Conservation (phyloP, 2,113 vertebrate genomes). For the Aspidoscelis tigris region DNA sequence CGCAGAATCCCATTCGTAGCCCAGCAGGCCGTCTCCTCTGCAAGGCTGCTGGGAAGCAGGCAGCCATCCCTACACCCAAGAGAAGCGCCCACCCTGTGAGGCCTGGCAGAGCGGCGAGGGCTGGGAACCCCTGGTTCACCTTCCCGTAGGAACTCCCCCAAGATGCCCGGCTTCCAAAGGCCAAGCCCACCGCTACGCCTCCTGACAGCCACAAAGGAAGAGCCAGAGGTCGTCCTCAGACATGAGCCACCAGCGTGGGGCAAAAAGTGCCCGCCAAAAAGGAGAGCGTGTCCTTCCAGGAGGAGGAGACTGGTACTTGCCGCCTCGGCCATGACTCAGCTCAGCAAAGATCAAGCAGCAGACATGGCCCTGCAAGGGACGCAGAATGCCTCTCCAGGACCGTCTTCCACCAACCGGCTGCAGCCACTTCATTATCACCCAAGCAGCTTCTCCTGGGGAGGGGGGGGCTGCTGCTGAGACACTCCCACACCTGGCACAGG, state of each 20-base stretch:
- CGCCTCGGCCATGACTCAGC: conserved; percentile 61
- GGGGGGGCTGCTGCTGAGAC: not conserved
- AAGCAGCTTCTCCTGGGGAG: not conserved
- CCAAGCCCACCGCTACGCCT: not conserved
- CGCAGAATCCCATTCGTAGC: too few species aligned
- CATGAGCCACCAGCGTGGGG: rapidly evolving
- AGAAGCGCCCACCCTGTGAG: not conserved
- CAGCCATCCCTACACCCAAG: not conserved
- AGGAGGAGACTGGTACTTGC: conserved; percentile 44
- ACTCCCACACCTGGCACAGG: not conserved
- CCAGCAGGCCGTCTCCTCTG: too few species aligned
- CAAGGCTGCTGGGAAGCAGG: not conserved
- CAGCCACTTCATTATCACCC: not conserved
- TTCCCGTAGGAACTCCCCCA: not conserved
- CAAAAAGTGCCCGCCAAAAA: rapidly evolving
- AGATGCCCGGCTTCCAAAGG: not conserved
- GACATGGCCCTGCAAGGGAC: not conserved
- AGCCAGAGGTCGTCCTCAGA: rapidly evolving
- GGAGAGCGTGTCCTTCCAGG: not conserved
- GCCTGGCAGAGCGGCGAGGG: not conserved
- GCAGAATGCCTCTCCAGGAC: not conserved
- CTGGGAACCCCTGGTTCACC: not conserved
- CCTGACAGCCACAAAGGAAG: not conserved
- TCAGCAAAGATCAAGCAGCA: not conserved
- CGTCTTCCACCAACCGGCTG: conserved; percentile 25